Conservation (phyloP, 2,888 invertebrate species). For the Tetramorium bicarinatum region DNA sequence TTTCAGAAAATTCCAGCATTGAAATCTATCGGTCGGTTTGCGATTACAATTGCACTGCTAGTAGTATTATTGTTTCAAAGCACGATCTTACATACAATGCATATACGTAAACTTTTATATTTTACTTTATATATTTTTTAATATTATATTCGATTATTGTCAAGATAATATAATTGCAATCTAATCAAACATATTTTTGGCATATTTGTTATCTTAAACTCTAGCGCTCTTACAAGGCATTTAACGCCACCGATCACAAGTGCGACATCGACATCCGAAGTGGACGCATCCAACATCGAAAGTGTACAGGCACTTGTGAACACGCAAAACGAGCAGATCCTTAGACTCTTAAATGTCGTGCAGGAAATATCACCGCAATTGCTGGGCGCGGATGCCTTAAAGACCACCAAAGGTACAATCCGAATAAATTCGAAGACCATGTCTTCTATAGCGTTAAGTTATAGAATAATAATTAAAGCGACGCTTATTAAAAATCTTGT, state of each 20-base stretch:
- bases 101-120: neutral
- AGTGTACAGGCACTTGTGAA: constrained; percentile 90
- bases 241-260: constrained; percentile 89
- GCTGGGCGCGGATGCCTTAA: constrained; percentile 89
- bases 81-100: constrained; percentile 6
- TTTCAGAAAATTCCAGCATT: constrained; percentile 90
- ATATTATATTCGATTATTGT: neutral
- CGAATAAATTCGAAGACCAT: neutral
- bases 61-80: constrained; percentile 7
- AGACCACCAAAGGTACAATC: constrained; percentile 87
- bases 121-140: neutral
- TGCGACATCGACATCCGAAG: constrained; percentile 86
- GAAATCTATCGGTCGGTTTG: constrained; percentile 91
- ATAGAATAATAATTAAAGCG: neutral
- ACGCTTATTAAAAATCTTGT: neutral
- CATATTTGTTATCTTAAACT: constrained; percentile 29
- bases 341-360: constrained; percentile 89
- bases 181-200: constrained; percentile 31
- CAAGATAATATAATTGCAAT: neutral
- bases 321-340: constrained; percentile 90
- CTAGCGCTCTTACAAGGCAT: constrained; percentile 91
- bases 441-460: constrained; percentile 27
- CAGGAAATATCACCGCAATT: constrained; percentile 88
- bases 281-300: constrained; percentile 86
- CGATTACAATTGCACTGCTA: neutral